Percentiles rank a stretch among this genome's conserved stretches.
phyloP scores from a whole-genome alignment of 2,797 vertebrate species.

The Myotis myotis region DNA sequence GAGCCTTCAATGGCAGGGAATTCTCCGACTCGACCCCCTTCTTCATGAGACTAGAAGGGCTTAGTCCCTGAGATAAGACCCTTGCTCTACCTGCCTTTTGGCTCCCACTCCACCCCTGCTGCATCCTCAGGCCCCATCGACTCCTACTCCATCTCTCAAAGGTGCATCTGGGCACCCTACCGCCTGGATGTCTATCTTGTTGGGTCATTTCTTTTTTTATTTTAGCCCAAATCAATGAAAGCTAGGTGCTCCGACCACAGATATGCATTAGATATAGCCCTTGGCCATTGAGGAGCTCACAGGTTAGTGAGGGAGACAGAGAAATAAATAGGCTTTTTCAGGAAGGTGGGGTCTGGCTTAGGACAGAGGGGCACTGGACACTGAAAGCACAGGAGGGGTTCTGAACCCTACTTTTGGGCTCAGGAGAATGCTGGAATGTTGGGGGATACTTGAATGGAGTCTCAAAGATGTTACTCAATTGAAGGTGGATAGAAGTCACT shows the following conservation, averaged over 20 bases:
- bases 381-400: neutral
- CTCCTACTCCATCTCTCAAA: neutral
- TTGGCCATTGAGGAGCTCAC: neutral
- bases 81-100: neutral
- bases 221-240: neutral
- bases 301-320: neutral
- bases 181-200: neutral
- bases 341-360: neutral
- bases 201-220: neutral
- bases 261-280: neutral
- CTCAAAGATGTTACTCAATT: neutral
- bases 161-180: neutral
- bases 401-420: no score
- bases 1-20: slow-evolving; percentile 1
- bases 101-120: neutral
- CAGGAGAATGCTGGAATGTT: neutral
- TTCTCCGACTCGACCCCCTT: neutral
- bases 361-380: neutral
- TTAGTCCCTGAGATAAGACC: neutral
- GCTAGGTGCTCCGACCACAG: neutral
- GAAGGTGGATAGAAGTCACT: neutral
- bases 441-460: neutral
- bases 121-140: fast-evolving
- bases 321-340: neutral
- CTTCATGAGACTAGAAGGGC: neutral